Base-by-base conservation (phyloP, 2,113 vertebrate species). In the Atherinomorus stipes region DNA sequence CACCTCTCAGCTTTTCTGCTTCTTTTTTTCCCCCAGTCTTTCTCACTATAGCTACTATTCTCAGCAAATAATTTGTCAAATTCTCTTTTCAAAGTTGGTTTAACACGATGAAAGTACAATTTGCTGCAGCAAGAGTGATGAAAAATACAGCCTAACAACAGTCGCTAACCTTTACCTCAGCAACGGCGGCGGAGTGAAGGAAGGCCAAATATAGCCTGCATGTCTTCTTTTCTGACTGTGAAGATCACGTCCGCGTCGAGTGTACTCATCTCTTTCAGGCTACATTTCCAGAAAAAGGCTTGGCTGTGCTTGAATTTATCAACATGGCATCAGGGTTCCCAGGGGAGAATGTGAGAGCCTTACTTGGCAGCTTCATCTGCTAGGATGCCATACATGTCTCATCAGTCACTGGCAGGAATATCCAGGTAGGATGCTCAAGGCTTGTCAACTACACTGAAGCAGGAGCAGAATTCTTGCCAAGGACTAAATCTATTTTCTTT, bases 51-150 rank as follows among this genome's bases (percentile, higher is more conserved):
- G 57, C 53, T 69, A 19, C 28, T 9, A 67, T 37, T 72, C 71
- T 81, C 64, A 69, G 58, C 69, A 80, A 67, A 72, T 78, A 57
- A 73, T 64, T 69, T 37, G 57, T 58, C 66, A 64, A 57, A 83
- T 59, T 66, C 49, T 58, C 64, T 76, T 54, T 45, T 70, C 61
- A 72, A 76, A 76, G 67, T 74, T 62, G 57, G 62, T 25, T 77
- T 42, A 64, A 74, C 11, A 4, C 52, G 37, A 6, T 34, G 42
- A 54, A 57, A 59, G 66, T 53, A 49, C 40, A 28, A 37, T 54
- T 56, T 63, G 37, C 42, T 34, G 68, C 18, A 54, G 44, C 37
- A 4, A 1, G 6, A 23, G 49, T 38, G 19, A 78, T 25, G 47
- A 38, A 1, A 59, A 71, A 47, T 12, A 6, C 25, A 49, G 18